Evolutionary conservation across 1,140 invertebrate genomes (phyloP).

Genomic region (Vollenhovia emeryi): DNA sequence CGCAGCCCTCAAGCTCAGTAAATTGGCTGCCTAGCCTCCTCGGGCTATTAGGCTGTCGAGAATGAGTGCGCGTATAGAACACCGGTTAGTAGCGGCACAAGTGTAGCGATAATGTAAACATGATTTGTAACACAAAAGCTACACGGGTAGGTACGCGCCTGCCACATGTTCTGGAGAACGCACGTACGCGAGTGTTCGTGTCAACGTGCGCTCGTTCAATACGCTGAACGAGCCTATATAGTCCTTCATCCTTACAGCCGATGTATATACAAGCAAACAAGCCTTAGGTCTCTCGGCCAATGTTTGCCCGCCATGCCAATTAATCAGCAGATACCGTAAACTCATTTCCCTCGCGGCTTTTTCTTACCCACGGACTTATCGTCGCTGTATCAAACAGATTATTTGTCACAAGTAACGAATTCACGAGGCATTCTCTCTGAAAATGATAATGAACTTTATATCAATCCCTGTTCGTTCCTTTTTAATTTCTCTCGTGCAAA

Average conservation of each 20-base stretch:
- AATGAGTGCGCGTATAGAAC: slow-evolving; percentile 66
- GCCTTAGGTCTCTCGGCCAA: slow-evolving; percentile 77
- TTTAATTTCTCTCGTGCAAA: not conserved
- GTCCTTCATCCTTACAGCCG: slow-evolving; percentile 71
- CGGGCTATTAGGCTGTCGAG: slow-evolving; percentile 79
- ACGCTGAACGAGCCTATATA: slow-evolving; percentile 63
- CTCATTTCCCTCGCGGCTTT: slow-evolving; percentile 71
- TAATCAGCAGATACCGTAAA: slow-evolving; percentile 79
- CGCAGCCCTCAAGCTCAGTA: slow-evolving; percentile 46
- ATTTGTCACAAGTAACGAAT: not conserved
- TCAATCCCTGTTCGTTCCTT: not conserved
- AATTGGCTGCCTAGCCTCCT: slow-evolving; percentile 78
- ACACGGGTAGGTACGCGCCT: slow-evolving; percentile 80
- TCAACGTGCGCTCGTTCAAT: slow-evolving; percentile 68
- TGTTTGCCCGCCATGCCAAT: slow-evolving; percentile 82
- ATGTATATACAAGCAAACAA: slow-evolving; percentile 79
- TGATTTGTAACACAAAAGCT: slow-evolving; percentile 85
- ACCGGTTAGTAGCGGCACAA: slow-evolving; percentile 72
- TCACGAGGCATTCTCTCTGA: not conserved
- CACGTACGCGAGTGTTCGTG: slow-evolving; percentile 60
- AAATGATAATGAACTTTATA: not conserved
- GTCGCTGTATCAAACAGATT: slow-evolving; percentile 45
- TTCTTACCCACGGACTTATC: slow-evolving; percentile 50
- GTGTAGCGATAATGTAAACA: slow-evolving; percentile 84
- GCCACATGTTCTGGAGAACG: slow-evolving; percentile 82